A percentile compares a stretch with the other conserved stretches of the same genome.
phyloP scores from a whole-genome alignment of 2,797 vertebrate species.

The Arremon brunneinucha region DNA sequence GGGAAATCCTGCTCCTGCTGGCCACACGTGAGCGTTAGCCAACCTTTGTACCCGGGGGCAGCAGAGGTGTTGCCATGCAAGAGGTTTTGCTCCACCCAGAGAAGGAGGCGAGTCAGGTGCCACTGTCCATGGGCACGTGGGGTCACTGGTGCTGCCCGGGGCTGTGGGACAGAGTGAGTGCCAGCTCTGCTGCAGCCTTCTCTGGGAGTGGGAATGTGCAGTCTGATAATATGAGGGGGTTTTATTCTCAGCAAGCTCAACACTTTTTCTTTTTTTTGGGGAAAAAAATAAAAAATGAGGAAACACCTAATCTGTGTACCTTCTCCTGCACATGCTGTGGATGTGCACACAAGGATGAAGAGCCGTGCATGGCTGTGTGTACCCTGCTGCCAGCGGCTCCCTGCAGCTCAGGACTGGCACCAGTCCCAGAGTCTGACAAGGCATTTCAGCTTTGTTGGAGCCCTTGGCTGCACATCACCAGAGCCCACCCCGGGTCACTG shows the following conservation, averaged over 20 bases:
- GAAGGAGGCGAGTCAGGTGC: background rate
- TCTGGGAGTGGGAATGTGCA: fast-evolving
- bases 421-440: fast-evolving
- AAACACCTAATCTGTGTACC: background rate
- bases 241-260: background rate
- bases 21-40: background rate
- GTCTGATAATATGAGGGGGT: fast-evolving
- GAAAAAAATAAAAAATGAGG: background rate
- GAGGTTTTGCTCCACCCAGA: background rate
- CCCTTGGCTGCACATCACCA: background rate
- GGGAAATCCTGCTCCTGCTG: fast-evolving
- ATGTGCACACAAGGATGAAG: fast-evolving
- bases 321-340: fast-evolving
- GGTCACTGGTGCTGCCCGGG: background rate
- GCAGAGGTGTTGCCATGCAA: fast-evolving
- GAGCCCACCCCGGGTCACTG: background rate
- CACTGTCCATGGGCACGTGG: fast-evolving
- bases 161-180: fast-evolving
- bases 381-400: fast-evolving
- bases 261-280: fast-evolving
- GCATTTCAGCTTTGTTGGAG: background rate
- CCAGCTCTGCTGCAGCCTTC: background rate
- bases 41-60: background rate
- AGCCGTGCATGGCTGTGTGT: fast-evolving
- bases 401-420: background rate